Base-by-base conservation (phyloP, 2,797 vertebrate species). In the Acanthopagrus latus region DNA sequence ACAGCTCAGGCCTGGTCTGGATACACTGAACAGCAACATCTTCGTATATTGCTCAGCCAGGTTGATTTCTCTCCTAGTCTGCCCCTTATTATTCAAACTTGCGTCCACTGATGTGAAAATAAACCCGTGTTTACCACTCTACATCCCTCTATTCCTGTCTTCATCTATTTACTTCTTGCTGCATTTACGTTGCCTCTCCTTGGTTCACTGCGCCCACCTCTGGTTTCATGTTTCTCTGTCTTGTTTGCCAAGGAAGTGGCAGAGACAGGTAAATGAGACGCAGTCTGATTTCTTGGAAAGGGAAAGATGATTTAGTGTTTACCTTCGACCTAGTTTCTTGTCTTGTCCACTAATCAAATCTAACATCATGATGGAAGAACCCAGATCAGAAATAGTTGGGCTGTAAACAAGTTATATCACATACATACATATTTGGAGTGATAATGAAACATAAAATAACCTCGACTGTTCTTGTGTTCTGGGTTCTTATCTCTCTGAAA, bases 1-100 rank as follows among this genome's bases (percentile, higher is more conserved):
- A 93, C 93, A 93, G 88, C 85, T 76, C 71, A 68, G 81, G 76
- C 82, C 67, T 79, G 81, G 41, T 41, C 80, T 76, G 72, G 60
- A 75, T 65, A 56, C 21, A 54, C 20, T 38, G 50, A 84, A 58
- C 54, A 76, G 29, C 62, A 69, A 46, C 62, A 57, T 70, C n/a
- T 56, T 38, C 76, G 47, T 70, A 43, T 59, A 58, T 66, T 29
- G 62, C 38, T 76, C 43, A 50, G 29, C 62, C 21, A 44, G 21
- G 23, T 56, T 86, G 66, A 64, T 80, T 51, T 66, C 47, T 75
- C 64, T 73, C 21, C 68, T 48, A 44, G 47, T 75, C 52, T 47
- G 57, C 2, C 48, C 29, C 4, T 27, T 44, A 41, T 25, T 54
- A 79, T 43, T 85, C 43, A 64, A 83, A 47, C 74, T 68, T 50